phyloP scores from a whole-genome alignment of 2,797 vertebrate species.

The Acrossocheilus fasciatus region DNA sequence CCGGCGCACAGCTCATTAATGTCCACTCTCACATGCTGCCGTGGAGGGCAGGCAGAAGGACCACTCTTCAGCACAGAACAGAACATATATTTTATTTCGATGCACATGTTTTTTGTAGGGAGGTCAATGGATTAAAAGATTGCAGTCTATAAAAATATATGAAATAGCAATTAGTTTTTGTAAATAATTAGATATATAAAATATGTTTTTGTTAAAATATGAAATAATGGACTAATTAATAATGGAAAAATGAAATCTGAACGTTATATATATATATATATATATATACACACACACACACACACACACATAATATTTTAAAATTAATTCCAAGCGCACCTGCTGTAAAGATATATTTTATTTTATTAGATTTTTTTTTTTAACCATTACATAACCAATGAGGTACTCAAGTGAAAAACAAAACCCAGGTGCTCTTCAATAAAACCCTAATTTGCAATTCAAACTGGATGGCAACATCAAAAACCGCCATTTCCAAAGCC shows the following conservation, averaged over 20 bases:
- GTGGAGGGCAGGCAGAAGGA: background rate
- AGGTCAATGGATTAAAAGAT: background rate
- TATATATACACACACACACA: too few relatives aligned
- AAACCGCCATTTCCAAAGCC: background rate
- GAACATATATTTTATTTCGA: slow-evolving; percentile 21
- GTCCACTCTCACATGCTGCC: slow-evolving; percentile 33
- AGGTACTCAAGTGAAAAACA: slow-evolving; percentile 17
- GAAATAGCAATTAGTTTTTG: background rate
- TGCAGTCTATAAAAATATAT: background rate
- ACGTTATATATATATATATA: too few relatives aligned
- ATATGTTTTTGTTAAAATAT: background rate
- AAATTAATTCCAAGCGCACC: background rate
- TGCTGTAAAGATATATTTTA: background rate
- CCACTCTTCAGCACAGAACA: background rate
- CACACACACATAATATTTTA: background rate
- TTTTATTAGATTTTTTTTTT: background rate
- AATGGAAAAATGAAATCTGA: background rate
- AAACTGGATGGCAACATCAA: slow-evolving; percentile 22
- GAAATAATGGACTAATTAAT: background rate
- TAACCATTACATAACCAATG: background rate
- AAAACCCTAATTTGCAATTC: slow-evolving; percentile 47
- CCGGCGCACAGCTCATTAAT: slow-evolving; percentile 45
- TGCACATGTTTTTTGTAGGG: background rate
- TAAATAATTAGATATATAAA: background rate
- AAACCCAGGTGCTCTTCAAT: slow-evolving; percentile 43